Evolutionary conservation across 2,888 invertebrate genomes (phyloP).

Genomic region (Sturmia bella): DNA sequence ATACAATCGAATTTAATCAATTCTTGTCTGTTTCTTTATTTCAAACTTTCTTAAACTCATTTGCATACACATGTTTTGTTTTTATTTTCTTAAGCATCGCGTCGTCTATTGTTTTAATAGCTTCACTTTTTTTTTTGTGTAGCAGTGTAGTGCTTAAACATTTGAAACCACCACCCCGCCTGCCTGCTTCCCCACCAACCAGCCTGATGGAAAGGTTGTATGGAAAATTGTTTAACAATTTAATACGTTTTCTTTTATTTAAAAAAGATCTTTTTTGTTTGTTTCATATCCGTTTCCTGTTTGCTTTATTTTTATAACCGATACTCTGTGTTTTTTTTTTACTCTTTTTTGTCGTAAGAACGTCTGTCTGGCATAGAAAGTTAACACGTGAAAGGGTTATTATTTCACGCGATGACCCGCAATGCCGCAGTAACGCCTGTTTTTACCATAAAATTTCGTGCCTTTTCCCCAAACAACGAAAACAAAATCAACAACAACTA

Average conservation of each 20-base stretch:
- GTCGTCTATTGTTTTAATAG: constrained; percentile 65
- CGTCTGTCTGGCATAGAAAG: constrained; percentile 56
- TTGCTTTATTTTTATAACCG: constrained; percentile 42
- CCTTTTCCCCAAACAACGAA: constrained; percentile 20
- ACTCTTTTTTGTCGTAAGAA: constrained; percentile 34
- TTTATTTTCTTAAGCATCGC: constrained; percentile 56
- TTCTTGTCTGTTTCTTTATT: constrained; percentile 74
- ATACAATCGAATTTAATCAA: constrained; percentile 82
- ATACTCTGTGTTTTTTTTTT: constrained; percentile 17
- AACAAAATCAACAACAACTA: constrained; percentile 8
- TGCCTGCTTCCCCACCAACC: neutral
- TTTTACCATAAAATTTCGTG: constrained; percentile 68
- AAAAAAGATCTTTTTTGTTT: constrained; percentile 41
- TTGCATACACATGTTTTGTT: constrained; percentile 70
- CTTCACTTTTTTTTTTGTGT: constrained; percentile 58
- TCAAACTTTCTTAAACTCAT: constrained; percentile 54
- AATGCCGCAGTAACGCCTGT: constrained; percentile 73
- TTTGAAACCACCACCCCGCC: constrained; percentile 19
- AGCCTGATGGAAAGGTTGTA: constrained; percentile 24
- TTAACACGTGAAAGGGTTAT: constrained; percentile 74
- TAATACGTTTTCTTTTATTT: constrained; percentile 55
- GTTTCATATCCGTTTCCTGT: constrained; percentile 68
- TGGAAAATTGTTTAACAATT: constrained; percentile 64
- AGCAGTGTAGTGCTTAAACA: constrained; percentile 6
- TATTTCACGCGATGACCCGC: constrained; percentile 77